phyloP scores from a whole-genome alignment of 2,888 invertebrate species.

The Scotopteryx bipunctaria region DNA sequence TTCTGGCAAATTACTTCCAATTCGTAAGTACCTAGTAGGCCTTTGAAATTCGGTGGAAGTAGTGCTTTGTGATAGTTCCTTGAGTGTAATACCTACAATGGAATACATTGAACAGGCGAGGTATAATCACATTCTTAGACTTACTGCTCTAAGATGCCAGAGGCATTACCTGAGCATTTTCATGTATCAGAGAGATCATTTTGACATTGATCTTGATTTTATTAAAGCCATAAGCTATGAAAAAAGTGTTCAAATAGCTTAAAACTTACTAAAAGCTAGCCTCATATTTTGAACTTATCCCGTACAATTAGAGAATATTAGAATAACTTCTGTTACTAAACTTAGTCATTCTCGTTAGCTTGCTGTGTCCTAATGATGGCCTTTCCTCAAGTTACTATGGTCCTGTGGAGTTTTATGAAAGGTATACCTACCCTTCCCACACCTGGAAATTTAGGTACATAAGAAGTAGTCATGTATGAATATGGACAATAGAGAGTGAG shows the following conservation, averaged over 20 bases:
- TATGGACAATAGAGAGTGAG: too few species aligned
- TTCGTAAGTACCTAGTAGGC: background rate
- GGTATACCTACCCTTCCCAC: background rate
- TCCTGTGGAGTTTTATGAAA: conserved; percentile 8
- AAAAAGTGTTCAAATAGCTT: too few species aligned
- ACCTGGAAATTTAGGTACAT: background rate
- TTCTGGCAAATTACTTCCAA: conserved; percentile 4
- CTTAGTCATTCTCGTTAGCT: conserved; percentile 3
- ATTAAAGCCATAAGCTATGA: too few species aligned
- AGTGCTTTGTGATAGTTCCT: background rate
- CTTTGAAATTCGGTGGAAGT: background rate
- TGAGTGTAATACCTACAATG: conserved; percentile 6
- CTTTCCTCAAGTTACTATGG: background rate
- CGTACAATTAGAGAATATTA: background rate
- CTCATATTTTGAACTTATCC: too few species aligned
- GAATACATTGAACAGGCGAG: conserved; percentile 23
- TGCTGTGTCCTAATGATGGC: conserved; percentile 22
- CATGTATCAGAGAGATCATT: too few species aligned
- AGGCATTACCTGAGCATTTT: too few species aligned
- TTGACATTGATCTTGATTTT: too few species aligned
- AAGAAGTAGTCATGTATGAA: background rate
- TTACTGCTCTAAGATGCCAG: too few species aligned
- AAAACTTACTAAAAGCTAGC: too few species aligned
- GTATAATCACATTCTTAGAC: background rate
- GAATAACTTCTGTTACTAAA: background rate